Base-by-base conservation (phyloP, 2,888 invertebrate genomes). In the Brenthis daphne region DNA sequence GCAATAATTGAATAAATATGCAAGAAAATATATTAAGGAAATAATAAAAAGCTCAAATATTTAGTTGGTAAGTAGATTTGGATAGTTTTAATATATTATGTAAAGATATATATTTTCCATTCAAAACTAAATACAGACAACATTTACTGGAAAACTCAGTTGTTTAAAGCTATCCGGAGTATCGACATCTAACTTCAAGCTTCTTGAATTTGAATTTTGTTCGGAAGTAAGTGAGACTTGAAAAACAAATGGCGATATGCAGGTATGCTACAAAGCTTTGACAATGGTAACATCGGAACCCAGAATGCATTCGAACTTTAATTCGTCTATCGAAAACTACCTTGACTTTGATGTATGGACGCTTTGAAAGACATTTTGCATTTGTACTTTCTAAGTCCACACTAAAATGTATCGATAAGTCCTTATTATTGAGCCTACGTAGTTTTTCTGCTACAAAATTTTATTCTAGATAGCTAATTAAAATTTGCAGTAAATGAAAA, bases 181-280 rank as follows among this genome's bases (percentile, higher is more conserved):
- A 63, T 50, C 37, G 16, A 68, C 33, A 48, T 13, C 43, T 33
- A 20, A 37, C 48, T 29, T 51, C 80, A 79, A 85, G 79, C 84
- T 82, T 79, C 83, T 80, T 77, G 81, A 83, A 87, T 86, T 84
- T 83, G 80, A 85, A 85, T 85, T 82, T 76, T 77, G 75, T 77
- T 68, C 68, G 71, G 73, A 77, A 81, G 84, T 84, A 83, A 79
- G 74, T 85, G 82, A 80, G 84, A 84, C 79, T 85, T 83, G 80
- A 85, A 86, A 87, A 88, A 88, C 86, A 88, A 87, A 87, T 84
- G 84, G 81, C 82, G 80, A 80, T 80, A 87, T 86, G 84, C 84
- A 79, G 79, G 79, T 79, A 83, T 79, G 82, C 82, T 81, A 83
- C 85, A 87, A 87, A 87, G 86, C 87, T 87, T 88, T 89, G 89